Base-by-base conservation (phyloP, 2,797 vertebrate species). In the Sciurus vulgaris region DNA sequence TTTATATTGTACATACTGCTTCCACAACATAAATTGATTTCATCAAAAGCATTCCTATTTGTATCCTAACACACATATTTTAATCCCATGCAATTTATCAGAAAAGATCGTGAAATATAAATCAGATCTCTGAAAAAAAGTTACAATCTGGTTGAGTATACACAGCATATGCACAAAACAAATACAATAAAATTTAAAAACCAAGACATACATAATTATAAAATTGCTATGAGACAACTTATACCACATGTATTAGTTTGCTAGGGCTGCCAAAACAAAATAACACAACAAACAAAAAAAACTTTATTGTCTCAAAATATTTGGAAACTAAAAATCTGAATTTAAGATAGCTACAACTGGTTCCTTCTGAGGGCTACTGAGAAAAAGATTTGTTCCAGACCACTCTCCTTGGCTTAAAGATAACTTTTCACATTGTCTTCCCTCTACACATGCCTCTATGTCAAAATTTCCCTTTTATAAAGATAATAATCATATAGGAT, bases 111-210 rank as follows among this genome's bases (percentile, higher is more conserved):
- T 28, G 7, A 91, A 86, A 74, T 35, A 86, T 69, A 74, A 89
- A 54, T 49, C 35, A 20, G 26, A 69, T 41, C 5, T 90, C 59
- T 26, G 24, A 22, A 86, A 81, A 89, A 72, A 67, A 67, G 28
- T 17, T 67, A 86, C 10, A 70, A n/a, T 63, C 35, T 86, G 78
- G 12, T 69, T 61, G 7, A 44, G 0, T 77, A 76, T 70, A 83
- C 12, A 13, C 44, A 87, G 51, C n/a, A 96, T 51, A 76, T 7
- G 15, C 24, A 38, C 33, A 30, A 91, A 91, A 91, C n/a, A 86
- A 86, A 73, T 56, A 24, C 41, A 79, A 90, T 38, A 93, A 86
- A 86, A 96, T 28, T 74, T 61, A 61, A 86, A 90, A 77, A 72
- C 33, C 7, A 90, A 70, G 20, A 54, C 51, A 69, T 41, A 61